phyloP scores from a whole-genome alignment of 1,140 invertebrate species.

The Papilio xuthus region DNA sequence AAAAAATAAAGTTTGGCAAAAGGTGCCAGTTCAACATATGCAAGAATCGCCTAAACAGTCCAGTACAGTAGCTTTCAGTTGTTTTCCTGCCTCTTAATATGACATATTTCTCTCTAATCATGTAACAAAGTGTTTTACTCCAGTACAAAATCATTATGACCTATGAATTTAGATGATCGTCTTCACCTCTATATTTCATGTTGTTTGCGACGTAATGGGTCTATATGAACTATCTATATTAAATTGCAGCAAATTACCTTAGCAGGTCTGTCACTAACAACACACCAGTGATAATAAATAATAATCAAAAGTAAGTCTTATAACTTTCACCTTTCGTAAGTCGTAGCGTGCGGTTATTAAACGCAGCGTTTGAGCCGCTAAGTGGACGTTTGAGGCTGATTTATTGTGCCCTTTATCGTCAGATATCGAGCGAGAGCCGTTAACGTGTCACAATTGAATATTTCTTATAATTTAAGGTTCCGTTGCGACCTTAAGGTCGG shows the following conservation, averaged over 20 bases:
- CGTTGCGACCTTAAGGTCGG: conserved; percentile 34
- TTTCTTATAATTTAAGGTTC: conserved; percentile 47
- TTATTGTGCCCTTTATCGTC: conserved; percentile 43
- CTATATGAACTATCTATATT: neutral
- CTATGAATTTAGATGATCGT: no score
- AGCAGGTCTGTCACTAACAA: neutral
- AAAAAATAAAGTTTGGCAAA: no score
- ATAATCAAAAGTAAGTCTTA: neutral
- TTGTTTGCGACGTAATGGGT: neutral
- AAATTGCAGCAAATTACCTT: neutral
- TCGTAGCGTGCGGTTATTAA: conserved; percentile 35
- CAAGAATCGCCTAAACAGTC: no score
- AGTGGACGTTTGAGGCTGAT: conserved; percentile 44
- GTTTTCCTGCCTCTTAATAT: no score
- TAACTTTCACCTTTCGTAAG: conserved; percentile 17
- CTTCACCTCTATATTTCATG: no score
- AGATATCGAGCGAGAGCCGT: conserved; percentile 39
- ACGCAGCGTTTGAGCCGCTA: conserved; percentile 35
- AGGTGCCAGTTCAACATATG: no score
- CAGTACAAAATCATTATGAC: no score
- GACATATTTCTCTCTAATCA: no score
- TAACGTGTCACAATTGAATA: conserved; percentile 52
- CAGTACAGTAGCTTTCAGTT: no score
- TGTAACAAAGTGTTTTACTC: no score
- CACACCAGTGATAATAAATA: neutral